phyloP scores from a whole-genome alignment of 1,140 invertebrate genomes.

The Oscheius sp. region DNA sequence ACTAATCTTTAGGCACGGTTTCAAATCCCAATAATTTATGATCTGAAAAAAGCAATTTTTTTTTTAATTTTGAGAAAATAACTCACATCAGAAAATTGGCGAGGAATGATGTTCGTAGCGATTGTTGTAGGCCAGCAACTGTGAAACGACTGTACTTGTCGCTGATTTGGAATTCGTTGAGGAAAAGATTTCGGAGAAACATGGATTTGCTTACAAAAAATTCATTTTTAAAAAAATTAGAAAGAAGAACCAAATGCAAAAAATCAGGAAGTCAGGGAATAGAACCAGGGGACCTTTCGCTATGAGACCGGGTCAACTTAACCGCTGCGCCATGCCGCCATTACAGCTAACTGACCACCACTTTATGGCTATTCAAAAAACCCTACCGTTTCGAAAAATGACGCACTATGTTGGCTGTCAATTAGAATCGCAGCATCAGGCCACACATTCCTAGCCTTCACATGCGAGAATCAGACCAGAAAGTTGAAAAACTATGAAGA shows the following conservation, averaged over 20 bases:
- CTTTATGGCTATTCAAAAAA: no score
- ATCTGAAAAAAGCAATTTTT: background rate
- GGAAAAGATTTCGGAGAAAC: slow-evolving; percentile 9
- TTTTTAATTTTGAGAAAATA: no score
- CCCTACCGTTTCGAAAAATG: slow-evolving; percentile 10
- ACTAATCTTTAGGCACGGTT: background rate
- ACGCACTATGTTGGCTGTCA: background rate
- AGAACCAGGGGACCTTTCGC: no score
- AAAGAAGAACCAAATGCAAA: no score
- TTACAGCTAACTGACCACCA: no score
- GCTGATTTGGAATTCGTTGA: slow-evolving; percentile 8
- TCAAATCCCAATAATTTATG: slow-evolving; percentile 19
- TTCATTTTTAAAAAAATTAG: background rate
- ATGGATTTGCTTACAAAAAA: background rate
- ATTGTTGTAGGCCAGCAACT: slow-evolving; percentile 11
- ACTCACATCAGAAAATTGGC: background rate
- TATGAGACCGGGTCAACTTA: no score
- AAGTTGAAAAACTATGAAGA: slow-evolving; percentile 5
- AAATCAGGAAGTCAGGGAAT: no score
- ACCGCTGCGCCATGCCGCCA: no score
- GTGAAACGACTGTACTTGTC: slow-evolving; percentile 5
- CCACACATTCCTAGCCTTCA: slow-evolving; percentile 24
- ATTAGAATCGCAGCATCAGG: slow-evolving; percentile 16
- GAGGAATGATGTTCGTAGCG: background rate
- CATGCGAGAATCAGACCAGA: slow-evolving; percentile 15